A percentile compares a stretch with the other conserved stretches of the same genome.
These are phyloP conservation scores for Podilymbus podiceps DNA, from an alignment of 2,113 vertebrate species.

Conservation along the genomic window DNA sequence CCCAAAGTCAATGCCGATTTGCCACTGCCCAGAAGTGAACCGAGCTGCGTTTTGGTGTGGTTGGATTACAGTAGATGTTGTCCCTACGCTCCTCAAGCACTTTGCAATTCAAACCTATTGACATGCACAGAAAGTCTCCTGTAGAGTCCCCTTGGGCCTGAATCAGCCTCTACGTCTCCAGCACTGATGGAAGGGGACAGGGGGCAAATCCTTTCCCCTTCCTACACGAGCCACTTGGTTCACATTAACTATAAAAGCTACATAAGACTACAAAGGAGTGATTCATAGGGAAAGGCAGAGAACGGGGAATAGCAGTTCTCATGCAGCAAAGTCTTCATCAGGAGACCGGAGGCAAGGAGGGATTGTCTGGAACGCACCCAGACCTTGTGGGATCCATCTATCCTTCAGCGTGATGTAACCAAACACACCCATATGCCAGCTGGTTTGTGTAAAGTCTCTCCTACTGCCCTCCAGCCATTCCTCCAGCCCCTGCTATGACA, in stretches of 20 bases:
- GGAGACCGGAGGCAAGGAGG: slow-evolving; percentile 25
- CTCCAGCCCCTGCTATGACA: neutral
- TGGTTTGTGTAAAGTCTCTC: slow-evolving; percentile 53
- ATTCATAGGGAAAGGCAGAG: slow-evolving; percentile 60
- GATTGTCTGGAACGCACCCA: slow-evolving; percentile 41
- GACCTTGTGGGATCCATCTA: slow-evolving; percentile 16
- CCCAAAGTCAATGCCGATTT: neutral
- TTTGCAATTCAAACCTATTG: neutral
- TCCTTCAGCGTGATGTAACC: slow-evolving; percentile 48
- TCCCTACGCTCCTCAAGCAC: neutral
- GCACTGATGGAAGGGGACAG: neutral
- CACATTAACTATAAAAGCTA: slow-evolving; percentile 61
- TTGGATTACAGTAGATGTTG: neutral
- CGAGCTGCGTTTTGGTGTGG: neutral
- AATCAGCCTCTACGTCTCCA: neutral
- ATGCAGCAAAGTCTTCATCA: neutral
- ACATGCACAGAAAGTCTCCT: neutral
- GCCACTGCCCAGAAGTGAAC: neutral
- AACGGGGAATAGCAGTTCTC: neutral
- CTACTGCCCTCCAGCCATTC: neutral
- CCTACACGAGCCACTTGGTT: slow-evolving; percentile 69
- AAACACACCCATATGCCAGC: slow-evolving; percentile 61
- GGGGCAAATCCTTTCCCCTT: slow-evolving; percentile 2
- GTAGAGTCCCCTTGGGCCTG: neutral
- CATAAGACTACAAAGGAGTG: slow-evolving; percentile 27